These are phyloP conservation scores for Australoheros scitulus DNA, from an alignment of 2,113 vertebrate species.

Conservation along the genomic window DNA sequence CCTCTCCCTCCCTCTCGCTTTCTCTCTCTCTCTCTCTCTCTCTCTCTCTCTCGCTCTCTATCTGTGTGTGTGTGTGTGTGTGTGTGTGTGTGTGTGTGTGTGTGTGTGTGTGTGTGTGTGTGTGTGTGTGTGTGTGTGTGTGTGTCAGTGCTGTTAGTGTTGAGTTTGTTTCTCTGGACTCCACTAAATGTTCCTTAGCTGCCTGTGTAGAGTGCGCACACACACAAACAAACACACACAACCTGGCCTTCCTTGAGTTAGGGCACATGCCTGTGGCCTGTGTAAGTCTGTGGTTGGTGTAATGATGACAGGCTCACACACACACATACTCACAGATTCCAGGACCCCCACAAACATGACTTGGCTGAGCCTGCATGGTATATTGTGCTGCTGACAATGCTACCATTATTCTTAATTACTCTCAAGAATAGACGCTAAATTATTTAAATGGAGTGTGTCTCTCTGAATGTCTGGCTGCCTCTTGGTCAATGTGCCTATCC, in stretches of 20 bases:
- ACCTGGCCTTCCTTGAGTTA: slow-evolving; percentile 45
- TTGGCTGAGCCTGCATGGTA: slow-evolving; percentile 61
- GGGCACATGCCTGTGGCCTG: slow-evolving; percentile 79
- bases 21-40: too few relatives aligned
- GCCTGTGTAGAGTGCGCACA: slow-evolving; percentile 22
- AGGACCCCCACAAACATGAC: slow-evolving; percentile 78
- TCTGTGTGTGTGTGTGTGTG: too few relatives aligned
- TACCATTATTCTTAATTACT: slow-evolving; percentile 68
- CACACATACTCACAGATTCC: slow-evolving; percentile 73
- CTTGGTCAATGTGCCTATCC: slow-evolving; percentile 15
- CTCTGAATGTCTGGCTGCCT: slow-evolving; percentile 36
- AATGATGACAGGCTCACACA: slow-evolving; percentile 77
- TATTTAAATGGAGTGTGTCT: slow-evolving; percentile 47
- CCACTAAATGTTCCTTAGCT: slow-evolving; percentile 40
- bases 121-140: slow-evolving; percentile 2
- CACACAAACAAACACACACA: slow-evolving; percentile 51
- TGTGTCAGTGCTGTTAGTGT: slow-evolving; percentile 4
- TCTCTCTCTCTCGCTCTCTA: too few relatives aligned
- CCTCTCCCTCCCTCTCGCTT: too few relatives aligned
- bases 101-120: too few relatives aligned
- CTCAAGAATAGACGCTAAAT: slow-evolving; percentile 56
- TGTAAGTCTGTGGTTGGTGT: slow-evolving; percentile 78
- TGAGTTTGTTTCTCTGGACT: slow-evolving; percentile 56
- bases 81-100: too few relatives aligned
- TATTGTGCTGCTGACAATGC: slow-evolving; percentile 73